A percentile compares a stretch with the other conserved stretches of the same genome.
phyloP scores from a whole-genome alignment of 1,140 invertebrate species.

The Callitettix versicolor region DNA sequence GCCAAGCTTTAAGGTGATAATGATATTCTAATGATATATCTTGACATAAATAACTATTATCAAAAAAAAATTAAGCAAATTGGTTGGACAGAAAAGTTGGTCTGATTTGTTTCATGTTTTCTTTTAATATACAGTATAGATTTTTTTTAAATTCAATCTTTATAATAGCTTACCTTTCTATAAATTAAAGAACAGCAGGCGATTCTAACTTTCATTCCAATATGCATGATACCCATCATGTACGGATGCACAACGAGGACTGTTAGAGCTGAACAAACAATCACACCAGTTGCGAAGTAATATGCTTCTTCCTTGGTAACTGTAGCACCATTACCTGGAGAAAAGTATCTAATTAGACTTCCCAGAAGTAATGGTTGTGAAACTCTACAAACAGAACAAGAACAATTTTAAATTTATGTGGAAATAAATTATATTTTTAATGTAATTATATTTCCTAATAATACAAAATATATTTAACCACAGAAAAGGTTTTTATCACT shows the following conservation, averaged over 20 bases:
- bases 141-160: too few relatives aligned
- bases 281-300: slow-evolving; percentile 54
- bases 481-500: background rate
- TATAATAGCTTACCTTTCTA: slow-evolving; percentile 61
- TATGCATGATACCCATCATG: slow-evolving; percentile 59
- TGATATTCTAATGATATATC: too few relatives aligned
- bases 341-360: slow-evolving; percentile 57
- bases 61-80: too few relatives aligned
- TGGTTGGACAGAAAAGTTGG: too few relatives aligned
- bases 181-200: slow-evolving; percentile 71
- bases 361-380: slow-evolving; percentile 62
- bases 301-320: slow-evolving; percentile 46
- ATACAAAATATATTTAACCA: slow-evolving; percentile 26
- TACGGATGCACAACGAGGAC: slow-evolving; percentile 65
- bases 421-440: slow-evolving; percentile 25
- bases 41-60: too few relatives aligned
- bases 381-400: slow-evolving; percentile 43
- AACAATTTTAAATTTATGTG: slow-evolving; percentile 29
- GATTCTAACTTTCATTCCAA: slow-evolving; percentile 70
- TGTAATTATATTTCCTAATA: slow-evolving; percentile 23
- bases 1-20: too few relatives aligned
- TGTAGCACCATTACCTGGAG: slow-evolving; percentile 29
- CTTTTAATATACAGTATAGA: too few relatives aligned
- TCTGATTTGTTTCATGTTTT: too few relatives aligned
- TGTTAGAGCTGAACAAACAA: slow-evolving; percentile 55